A percentile compares a stretch with the other conserved stretches of the same genome.
Conservation (phyloP, 2,888 invertebrate species). For the Ormia ochracea region DNA sequence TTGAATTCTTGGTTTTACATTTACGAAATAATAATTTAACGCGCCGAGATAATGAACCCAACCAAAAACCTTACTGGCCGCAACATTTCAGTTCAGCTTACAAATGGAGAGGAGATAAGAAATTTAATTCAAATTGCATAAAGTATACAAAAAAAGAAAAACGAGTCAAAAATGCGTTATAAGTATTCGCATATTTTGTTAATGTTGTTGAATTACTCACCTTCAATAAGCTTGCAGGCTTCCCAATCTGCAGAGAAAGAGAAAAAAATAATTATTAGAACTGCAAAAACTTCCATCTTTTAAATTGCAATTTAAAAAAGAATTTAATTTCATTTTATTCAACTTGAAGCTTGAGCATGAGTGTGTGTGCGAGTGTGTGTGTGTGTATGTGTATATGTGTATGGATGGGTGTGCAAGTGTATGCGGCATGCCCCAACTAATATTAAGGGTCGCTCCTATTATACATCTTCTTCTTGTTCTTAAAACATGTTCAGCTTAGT, state of each 20-base stretch:
- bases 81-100: constrained; percentile 11
- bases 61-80: constrained; percentile 41
- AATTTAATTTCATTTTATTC: constrained; percentile 50
- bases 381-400: too few species aligned
- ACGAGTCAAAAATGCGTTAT: constrained; percentile 58
- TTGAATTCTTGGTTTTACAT: constrained; percentile 45
- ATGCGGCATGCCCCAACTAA: constrained; percentile 32
- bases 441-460: constrained; percentile 46
- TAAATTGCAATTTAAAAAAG: constrained; percentile 33
- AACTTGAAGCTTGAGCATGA: too few species aligned
- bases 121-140: constrained; percentile 17
- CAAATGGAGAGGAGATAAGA: constrained; percentile 34
- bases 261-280: constrained; percentile 2
- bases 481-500: constrained; percentile 9
- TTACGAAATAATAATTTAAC: constrained; percentile 41
- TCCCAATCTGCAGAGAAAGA: constrained; percentile 10
- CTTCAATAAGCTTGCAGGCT: constrained; percentile 18
- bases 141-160: constrained; percentile 42
- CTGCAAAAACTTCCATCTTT: constrained; percentile 18
- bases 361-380: too few species aligned
- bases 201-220: constrained; percentile 26
- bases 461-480: constrained; percentile 10
- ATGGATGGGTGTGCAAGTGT: too few species aligned
- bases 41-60: constrained; percentile 58
- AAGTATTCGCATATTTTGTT: constrained; percentile 14